Evolutionary conservation across 1,140 invertebrate genomes (phyloP).

Genomic region (Tetraneura akinire): DNA sequence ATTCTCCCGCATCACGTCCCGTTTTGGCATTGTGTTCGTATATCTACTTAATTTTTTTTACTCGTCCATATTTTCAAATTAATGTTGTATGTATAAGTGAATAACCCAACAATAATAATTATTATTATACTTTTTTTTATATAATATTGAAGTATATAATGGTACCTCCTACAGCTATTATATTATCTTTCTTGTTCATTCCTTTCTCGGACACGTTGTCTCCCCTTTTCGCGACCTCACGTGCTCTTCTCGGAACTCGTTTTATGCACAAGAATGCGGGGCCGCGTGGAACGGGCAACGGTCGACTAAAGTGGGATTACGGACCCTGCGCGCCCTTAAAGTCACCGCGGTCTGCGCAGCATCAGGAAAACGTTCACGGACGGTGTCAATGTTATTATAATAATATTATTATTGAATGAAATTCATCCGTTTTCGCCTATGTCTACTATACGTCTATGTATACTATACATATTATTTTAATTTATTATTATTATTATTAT

Average conservation of each 20-base stretch:
- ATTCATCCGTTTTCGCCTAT: slow-evolving; percentile 41
- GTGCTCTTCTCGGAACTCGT: background rate
- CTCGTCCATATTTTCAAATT: too few species aligned
- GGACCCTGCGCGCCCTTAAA: too few species aligned
- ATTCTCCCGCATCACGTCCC: background rate
- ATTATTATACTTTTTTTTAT: too few species aligned
- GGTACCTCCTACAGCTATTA: background rate
- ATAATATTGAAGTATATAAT: too few species aligned
- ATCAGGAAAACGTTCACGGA: slow-evolving; percentile 1
- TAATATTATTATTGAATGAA: slow-evolving; percentile 39
- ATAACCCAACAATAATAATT: too few species aligned
- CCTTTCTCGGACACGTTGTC: slow-evolving; percentile 12
- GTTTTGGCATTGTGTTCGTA: slow-evolving; percentile 22
- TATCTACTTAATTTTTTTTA: slow-evolving; percentile 15
- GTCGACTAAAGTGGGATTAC: background rate
- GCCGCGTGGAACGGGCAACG: background rate
- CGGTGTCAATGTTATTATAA: background rate
- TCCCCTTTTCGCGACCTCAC: too few species aligned
- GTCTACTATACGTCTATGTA: too few species aligned
- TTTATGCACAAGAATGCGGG: too few species aligned
- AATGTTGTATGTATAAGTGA: too few species aligned
- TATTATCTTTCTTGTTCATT: slow-evolving; percentile 18
- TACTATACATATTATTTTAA: too few species aligned
- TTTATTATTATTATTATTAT: too few species aligned
- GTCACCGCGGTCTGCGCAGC: background rate